Conservation (phyloP, 1,140 invertebrate species). For the Ladona fulva region DNA sequence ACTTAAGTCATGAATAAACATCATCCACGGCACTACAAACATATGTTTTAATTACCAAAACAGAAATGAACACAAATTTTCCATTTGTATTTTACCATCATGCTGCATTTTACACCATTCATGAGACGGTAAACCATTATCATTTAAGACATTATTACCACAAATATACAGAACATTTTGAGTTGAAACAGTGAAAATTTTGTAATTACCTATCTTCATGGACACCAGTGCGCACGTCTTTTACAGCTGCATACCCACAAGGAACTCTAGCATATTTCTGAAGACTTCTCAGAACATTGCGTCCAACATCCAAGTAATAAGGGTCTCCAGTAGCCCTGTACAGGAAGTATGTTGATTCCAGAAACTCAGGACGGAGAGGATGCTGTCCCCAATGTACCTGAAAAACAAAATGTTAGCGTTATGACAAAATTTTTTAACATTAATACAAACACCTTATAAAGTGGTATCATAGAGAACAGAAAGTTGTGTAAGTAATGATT, state of each 20-base stretch:
- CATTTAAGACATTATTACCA: no score
- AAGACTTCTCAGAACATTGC: constrained; percentile 79
- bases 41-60: no score
- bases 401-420: constrained; percentile 22
- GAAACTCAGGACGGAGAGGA: constrained; percentile 91
- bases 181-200: background rate
- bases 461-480: no score
- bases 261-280: constrained; percentile 85
- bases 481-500: no score
- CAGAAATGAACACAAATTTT: no score
- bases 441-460: no score
- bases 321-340: constrained; percentile 90
- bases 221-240: constrained; percentile 82
- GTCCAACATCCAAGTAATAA: constrained; percentile 90
- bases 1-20: background rate
- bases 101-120: no score
- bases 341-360: constrained; percentile 96
- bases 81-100: no score
- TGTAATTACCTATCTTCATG: constrained; percentile 69
- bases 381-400: constrained; percentile 97
- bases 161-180: no score
- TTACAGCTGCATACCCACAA: constrained; percentile 94
- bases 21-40: no score
- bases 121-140: no score
- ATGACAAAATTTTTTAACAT: no score